Evolutionary conservation across 1,140 invertebrate species (phyloP).

Genomic region (Maconellicoccus hirsutus): DNA sequence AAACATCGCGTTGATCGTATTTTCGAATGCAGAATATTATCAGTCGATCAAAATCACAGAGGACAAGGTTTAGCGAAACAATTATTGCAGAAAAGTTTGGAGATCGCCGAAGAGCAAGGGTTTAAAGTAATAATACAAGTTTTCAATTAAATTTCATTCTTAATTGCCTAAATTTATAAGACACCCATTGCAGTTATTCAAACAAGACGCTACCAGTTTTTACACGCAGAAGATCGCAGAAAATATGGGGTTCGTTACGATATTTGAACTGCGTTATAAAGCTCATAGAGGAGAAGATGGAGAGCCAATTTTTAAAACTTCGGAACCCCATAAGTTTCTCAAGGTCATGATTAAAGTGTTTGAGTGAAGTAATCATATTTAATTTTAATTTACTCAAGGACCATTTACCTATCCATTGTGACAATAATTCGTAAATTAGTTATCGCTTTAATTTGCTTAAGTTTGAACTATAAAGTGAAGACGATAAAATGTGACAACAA

Average conservation of each 20-base stretch:
- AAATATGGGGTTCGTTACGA: conserved; percentile 49
- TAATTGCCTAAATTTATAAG: neutral
- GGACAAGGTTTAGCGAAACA: conserved; percentile 57
- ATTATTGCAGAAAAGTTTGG: conserved; percentile 50
- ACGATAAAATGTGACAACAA: no score
- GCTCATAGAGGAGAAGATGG: conserved; percentile 46
- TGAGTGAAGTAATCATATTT: no score
- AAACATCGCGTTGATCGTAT: conserved; percentile 54
- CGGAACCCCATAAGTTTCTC: conserved; percentile 47
- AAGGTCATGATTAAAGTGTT: conserved; percentile 46
- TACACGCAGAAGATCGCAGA: conserved; percentile 61
- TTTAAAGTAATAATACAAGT: conserved; percentile 46
- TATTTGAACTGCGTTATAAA: conserved; percentile 49
- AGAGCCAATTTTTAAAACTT: conserved; percentile 41
- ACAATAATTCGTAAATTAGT: no score
- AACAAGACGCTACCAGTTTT: conserved; percentile 62
- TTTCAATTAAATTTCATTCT: neutral
- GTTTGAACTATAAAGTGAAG: no score
- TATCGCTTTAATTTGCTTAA: no score
- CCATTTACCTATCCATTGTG: no score
- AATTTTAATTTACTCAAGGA: no score
- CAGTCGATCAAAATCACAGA: conserved; percentile 53
- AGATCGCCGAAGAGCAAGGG: conserved; percentile 47
- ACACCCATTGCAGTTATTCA: conserved; percentile 46
- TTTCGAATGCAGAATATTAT: conserved; percentile 68